These are phyloP conservation scores for Venustoraphidia nigricollis DNA, from an alignment of 2,888 invertebrate genomes.

Conservation along the genomic window DNA sequence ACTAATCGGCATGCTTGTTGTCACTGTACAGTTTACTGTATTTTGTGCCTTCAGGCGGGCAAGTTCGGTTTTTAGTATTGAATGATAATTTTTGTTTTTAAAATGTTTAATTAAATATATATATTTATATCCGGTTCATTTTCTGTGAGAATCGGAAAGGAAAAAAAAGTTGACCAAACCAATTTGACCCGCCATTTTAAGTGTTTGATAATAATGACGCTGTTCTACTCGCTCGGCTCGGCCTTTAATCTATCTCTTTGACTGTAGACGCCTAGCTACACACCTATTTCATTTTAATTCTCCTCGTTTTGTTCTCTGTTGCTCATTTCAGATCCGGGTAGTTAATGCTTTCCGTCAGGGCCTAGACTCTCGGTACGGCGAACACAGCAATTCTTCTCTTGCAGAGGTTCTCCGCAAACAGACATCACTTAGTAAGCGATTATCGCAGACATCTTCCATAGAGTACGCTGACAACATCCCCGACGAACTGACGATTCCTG, in stretches of 20 bases:
- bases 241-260: too few relatives aligned
- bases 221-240: too few relatives aligned
- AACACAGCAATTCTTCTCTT: slow-evolving; percentile 81
- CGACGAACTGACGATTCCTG: slow-evolving; percentile 76
- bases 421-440: slow-evolving; percentile 80
- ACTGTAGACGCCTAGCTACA: too few relatives aligned
- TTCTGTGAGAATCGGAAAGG: slow-evolving; percentile 4
- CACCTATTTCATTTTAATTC: slow-evolving; percentile 23
- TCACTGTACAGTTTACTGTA: slow-evolving; percentile 8
- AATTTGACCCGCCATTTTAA: not conserved
- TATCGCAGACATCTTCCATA: slow-evolving; percentile 82
- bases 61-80: not conserved
- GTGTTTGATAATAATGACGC: too few relatives aligned
- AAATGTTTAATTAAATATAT: not conserved
- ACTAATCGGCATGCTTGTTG: slow-evolving; percentile 18
- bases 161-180: slow-evolving; percentile 9
- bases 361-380: slow-evolving; percentile 87
- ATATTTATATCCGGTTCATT: too few relatives aligned
- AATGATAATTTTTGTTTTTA: slow-evolving; percentile 3
- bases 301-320: slow-evolving; percentile 32
- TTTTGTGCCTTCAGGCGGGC: not conserved
- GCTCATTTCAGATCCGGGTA: slow-evolving; percentile 89
- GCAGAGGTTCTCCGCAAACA: slow-evolving; percentile 89
- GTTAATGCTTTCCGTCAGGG: slow-evolving; percentile 99
- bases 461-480: slow-evolving; percentile 83